Conservation (phyloP, 2,113 vertebrate genomes). For the Cariama cristata region DNA sequence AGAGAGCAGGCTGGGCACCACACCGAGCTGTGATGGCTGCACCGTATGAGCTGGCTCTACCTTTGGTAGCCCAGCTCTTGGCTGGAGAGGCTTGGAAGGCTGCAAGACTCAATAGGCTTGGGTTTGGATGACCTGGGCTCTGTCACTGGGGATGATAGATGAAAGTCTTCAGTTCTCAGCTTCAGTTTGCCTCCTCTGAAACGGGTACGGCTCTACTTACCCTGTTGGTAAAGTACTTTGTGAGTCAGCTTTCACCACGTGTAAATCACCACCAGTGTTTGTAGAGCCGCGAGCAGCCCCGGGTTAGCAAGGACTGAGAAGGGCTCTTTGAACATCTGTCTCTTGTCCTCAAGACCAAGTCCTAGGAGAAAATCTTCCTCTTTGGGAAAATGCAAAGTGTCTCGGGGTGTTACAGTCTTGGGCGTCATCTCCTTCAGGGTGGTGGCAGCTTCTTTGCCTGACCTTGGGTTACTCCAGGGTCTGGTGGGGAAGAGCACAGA, state of each 20-base stretch:
- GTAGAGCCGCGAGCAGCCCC: background rate
- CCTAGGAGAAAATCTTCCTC: background rate
- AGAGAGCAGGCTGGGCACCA: background rate
- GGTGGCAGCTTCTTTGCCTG: background rate
- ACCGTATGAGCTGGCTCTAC: rapidly evolving
- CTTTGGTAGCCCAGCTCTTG: background rate
- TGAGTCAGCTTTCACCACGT: background rate
- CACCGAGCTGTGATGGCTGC: background rate
- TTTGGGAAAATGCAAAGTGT: background rate
- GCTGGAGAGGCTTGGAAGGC: background rate
- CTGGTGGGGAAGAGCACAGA: background rate
- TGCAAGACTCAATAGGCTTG: background rate
- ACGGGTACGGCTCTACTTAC: background rate
- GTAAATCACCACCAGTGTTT: background rate
- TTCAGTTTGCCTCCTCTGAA: background rate
- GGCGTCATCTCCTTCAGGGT: background rate
- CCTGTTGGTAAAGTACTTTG: background rate
- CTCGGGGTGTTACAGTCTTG: background rate
- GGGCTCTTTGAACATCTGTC: background rate
- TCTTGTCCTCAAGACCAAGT: background rate
- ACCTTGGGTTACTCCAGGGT: background rate
- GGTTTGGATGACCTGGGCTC: background rate
- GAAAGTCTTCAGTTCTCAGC: background rate
- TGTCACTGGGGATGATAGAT: background rate
- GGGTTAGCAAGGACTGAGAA: background rate